Evolutionary conservation across 1,140 invertebrate genomes (phyloP).

Genomic region (Thrips palmi): DNA sequence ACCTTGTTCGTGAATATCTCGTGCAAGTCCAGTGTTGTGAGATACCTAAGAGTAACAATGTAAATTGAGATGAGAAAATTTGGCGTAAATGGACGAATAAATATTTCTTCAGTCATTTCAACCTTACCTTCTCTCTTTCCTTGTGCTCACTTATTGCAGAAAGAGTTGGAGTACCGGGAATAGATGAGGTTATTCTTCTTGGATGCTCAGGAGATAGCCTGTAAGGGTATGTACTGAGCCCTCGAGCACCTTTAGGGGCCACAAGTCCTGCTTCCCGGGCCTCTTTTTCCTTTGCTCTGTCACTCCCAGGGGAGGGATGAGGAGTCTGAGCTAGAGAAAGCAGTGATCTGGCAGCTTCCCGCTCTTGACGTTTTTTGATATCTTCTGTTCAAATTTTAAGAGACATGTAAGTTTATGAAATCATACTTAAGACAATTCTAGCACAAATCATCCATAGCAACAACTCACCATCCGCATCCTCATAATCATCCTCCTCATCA

Average conservation of each 20-base stretch:
- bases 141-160: constrained; percentile 15
- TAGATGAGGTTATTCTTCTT: background rate
- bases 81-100: constrained; percentile 3
- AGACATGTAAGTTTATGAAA: too few relatives aligned
- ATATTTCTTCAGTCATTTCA: background rate
- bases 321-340: constrained; percentile 43
- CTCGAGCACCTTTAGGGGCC: constrained; percentile 31
- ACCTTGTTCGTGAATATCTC: constrained; percentile 9
- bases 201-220: constrained; percentile 20
- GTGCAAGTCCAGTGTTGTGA: constrained; percentile 13
- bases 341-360: constrained; percentile 73
- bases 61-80: background rate
- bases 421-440: too few relatives aligned
- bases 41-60: constrained; percentile 12
- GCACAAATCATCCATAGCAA: background rate
- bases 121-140: constrained; percentile 16
- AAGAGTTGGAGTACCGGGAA: constrained; percentile 12
- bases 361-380: too few relatives aligned
- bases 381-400: too few relatives aligned
- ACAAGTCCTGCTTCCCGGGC: constrained; percentile 23
- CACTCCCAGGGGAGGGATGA: constrained; percentile 9
- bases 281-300: constrained; percentile 15
- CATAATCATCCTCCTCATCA: constrained; percentile 13
- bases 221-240: constrained; percentile 43
- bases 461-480: background rate